Evolutionary conservation across 2,888 invertebrate species (phyloP).

Genomic region (Stratiomys singularior): DNA sequence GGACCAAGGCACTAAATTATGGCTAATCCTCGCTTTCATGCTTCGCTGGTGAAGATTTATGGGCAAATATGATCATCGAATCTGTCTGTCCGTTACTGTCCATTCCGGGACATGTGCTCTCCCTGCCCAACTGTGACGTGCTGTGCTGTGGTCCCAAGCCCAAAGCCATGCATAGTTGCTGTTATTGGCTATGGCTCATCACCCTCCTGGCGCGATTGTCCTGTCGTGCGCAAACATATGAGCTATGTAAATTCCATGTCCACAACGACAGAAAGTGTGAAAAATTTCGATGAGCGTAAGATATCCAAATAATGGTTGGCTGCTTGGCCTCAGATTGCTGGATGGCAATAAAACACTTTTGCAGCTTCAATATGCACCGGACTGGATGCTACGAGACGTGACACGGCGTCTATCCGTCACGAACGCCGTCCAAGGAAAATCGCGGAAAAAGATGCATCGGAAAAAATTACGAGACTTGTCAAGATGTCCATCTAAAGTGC

Average conservation of each 20-base stretch:
- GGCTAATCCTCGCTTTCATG: conserved; percentile 36
- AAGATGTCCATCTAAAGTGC: conserved; percentile 7
- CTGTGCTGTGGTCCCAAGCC: neutral
- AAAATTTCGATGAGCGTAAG: conserved; percentile 41
- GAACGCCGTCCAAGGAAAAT: neutral
- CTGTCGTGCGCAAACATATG: conserved; percentile 25
- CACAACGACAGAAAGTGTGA: conserved; percentile 44
- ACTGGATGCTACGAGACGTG: neutral
- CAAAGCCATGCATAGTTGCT: too few species aligned
- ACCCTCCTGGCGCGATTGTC: conserved; percentile 8
- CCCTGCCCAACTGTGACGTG: neutral
- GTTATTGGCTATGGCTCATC: neutral
- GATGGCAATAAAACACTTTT: conserved; percentile 4
- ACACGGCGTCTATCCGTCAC: conserved; percentile 1
- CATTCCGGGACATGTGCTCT: conserved; percentile 13
- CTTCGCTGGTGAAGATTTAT: conserved; percentile 35
- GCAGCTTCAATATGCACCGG: neutral
- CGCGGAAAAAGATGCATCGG: neutral
- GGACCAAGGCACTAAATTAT: conserved; percentile 41
- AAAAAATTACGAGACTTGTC: conserved; percentile 5
- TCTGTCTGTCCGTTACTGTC: conserved; percentile 1
- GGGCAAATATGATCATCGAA: conserved; percentile 25
- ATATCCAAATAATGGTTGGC: conserved; percentile 39
- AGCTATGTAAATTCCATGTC: conserved; percentile 35
- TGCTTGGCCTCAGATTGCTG: neutral